Percentiles rank a stretch among this genome's conserved stretches.
Conservation (phyloP, 1,140 invertebrate species). For the Gryllus bimaculatus region DNA sequence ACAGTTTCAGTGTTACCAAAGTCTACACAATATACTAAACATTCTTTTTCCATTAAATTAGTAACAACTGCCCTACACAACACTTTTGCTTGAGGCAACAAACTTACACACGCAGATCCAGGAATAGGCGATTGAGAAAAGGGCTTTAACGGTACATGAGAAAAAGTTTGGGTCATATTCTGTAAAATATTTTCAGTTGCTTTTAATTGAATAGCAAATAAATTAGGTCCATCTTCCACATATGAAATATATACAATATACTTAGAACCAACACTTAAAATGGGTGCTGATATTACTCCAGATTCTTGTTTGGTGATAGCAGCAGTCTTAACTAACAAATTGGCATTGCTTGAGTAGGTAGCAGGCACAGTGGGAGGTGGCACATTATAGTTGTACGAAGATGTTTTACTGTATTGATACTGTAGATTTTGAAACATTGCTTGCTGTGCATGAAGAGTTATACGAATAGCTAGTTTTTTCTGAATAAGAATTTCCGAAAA, state of each 20-base stretch:
- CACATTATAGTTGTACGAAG: not conserved
- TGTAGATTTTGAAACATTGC: not conserved
- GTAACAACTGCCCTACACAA: slow-evolving; percentile 63
- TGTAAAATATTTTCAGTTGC: slow-evolving; percentile 44
- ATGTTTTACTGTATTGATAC: not conserved
- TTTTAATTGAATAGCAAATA: slow-evolving; percentile 61
- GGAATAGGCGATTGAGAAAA: slow-evolving; percentile 46
- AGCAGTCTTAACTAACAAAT: not conserved
- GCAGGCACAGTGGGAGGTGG: not conserved
- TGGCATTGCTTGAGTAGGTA: not conserved
- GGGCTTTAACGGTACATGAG: slow-evolving; percentile 36
- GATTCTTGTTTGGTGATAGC: not conserved
- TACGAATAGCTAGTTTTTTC: slow-evolving; percentile 24
- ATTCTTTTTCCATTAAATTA: slow-evolving; percentile 45
- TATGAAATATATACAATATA: slow-evolving; percentile 60
- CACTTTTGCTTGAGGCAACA: slow-evolving; percentile 49
- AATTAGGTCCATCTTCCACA: slow-evolving; percentile 62
- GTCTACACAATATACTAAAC: slow-evolving; percentile 65
- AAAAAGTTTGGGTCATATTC: slow-evolving; percentile 56
- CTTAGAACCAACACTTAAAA: slow-evolving; percentile 44
- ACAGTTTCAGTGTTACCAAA: slow-evolving; percentile 64
- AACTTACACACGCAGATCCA: slow-evolving; percentile 60
- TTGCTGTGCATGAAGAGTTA: slow-evolving; percentile 18
- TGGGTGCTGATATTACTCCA: slow-evolving; percentile 31
- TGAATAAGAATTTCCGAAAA: slow-evolving; percentile 29